Conservation (phyloP, 2,113 vertebrate species). For the Prochilodus magdalenae region DNA sequence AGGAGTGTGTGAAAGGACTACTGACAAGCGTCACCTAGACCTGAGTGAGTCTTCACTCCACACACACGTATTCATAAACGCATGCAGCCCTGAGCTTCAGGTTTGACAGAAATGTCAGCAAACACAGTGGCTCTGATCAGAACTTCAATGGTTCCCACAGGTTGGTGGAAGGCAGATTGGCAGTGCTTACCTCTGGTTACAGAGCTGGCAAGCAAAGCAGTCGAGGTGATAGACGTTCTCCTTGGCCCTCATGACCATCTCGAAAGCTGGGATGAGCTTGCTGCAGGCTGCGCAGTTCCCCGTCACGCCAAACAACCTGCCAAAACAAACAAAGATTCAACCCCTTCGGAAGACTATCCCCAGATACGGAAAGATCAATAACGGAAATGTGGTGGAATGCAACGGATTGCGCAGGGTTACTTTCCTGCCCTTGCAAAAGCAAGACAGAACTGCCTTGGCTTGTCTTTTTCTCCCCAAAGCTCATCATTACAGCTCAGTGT, state of each 20-base stretch:
- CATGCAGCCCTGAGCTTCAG: background rate
- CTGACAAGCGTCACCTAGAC: background rate
- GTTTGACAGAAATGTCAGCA: constrained; percentile 31
- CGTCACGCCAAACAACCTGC: constrained; percentile 96
- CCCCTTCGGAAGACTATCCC: background rate
- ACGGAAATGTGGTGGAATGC: background rate
- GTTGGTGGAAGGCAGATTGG: constrained; percentile 5
- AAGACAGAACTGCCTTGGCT: background rate
- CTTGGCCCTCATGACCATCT: constrained; percentile 99
- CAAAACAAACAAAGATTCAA: constrained; percentile 31
- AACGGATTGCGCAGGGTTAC: constrained; percentile 25
- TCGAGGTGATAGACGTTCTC: constrained; percentile 99
- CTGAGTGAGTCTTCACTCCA: background rate
- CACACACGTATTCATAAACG: background rate
- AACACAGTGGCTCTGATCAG: constrained; percentile 29
- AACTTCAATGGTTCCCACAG: background rate
- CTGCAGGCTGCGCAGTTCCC: constrained; percentile 98
- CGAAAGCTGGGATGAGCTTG: constrained; percentile 98
- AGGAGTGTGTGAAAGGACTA: background rate
- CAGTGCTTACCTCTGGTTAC: constrained; percentile 92
- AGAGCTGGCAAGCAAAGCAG: constrained; percentile 98
- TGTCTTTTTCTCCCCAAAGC: background rate
- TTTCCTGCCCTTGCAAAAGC: background rate
- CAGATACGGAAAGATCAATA: constrained; percentile 1
- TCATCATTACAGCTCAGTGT: constrained; percentile 22